A percentile compares a stretch with the other conserved stretches of the same genome.
phyloP scores from a whole-genome alignment of 2,797 vertebrate species.

The Paedocypris micromegethes region DNA sequence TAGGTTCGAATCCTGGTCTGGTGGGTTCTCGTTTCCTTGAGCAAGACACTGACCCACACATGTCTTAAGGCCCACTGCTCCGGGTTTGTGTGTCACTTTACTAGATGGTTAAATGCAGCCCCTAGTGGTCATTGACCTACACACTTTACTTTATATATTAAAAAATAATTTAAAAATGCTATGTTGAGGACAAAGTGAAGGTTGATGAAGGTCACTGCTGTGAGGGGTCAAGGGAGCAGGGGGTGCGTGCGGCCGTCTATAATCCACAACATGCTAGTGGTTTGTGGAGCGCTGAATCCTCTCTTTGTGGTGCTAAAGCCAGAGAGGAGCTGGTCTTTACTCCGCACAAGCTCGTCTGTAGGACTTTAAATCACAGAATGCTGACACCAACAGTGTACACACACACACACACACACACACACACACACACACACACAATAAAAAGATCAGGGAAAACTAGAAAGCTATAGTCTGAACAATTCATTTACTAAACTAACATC shows the following conservation, averaged over 20 bases:
- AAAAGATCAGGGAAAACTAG: slow-evolving; percentile 34
- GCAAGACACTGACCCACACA: too few relatives aligned
- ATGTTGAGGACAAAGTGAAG: not conserved
- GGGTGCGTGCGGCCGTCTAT: slow-evolving; percentile 29
- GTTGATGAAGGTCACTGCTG: slow-evolving; percentile 20
- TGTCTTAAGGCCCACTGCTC: too few relatives aligned
- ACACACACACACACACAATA: slow-evolving; percentile 23
- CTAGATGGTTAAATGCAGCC: too few relatives aligned
- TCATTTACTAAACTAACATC: too few relatives aligned
- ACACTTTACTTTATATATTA: too few relatives aligned
- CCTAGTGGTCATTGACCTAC: too few relatives aligned
- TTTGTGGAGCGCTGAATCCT: slow-evolving; percentile 60
- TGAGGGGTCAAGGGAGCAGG: slow-evolving; percentile 2
- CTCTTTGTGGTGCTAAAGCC: slow-evolving; percentile 70
- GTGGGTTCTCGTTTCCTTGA: too few relatives aligned
- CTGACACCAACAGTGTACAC: slow-evolving; percentile 65
- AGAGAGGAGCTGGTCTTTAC: slow-evolving; percentile 44
- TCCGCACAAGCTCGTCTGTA: slow-evolving; percentile 65
- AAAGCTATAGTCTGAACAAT: too few relatives aligned
- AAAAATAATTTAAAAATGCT: too few relatives aligned
- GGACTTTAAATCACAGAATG: slow-evolving; percentile 66
- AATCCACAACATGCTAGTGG: slow-evolving; percentile 56
- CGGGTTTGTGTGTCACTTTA: too few relatives aligned
- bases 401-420: slow-evolving; percentile 35
- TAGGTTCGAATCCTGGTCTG: too few relatives aligned